Evolutionary conservation across 1,140 invertebrate species (phyloP).

Genomic region (Asbolus verrucosus): DNA sequence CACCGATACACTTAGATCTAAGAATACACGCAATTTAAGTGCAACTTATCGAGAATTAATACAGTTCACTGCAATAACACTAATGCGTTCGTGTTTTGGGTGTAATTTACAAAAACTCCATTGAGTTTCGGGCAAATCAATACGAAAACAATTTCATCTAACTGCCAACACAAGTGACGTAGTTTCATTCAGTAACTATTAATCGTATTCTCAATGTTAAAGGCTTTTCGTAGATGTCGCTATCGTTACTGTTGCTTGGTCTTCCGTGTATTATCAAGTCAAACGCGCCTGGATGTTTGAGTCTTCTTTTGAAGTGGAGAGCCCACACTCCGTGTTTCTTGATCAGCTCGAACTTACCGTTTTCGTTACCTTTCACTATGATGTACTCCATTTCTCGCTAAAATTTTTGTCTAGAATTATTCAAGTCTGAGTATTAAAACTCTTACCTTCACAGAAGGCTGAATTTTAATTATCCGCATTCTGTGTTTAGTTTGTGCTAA

Average conservation of each 20-base stretch:
- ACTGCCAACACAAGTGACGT: slow-evolving; percentile 7
- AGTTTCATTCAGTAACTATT: slow-evolving; percentile 65
- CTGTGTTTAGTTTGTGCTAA: slow-evolving; percentile 73
- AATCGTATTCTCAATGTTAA: slow-evolving; percentile 68
- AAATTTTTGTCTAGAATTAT: slow-evolving; percentile 31
- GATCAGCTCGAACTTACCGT: slow-evolving; percentile 75
- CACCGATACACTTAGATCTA: no score
- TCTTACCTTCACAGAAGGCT: slow-evolving; percentile 73
- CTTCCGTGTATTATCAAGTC: slow-evolving; percentile 71
- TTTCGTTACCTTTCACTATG: slow-evolving; percentile 75
- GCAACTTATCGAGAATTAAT: no score
- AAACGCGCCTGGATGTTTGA: slow-evolving; percentile 70
- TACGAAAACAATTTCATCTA: slow-evolving; percentile 15
- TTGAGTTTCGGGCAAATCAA: slow-evolving; percentile 1
- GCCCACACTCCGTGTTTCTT: slow-evolving; percentile 74
- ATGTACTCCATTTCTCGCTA: slow-evolving; percentile 73
- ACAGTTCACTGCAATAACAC: background rate
- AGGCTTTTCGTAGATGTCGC: slow-evolving; percentile 68
- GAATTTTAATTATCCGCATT: slow-evolving; percentile 73
- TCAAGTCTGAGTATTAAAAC: slow-evolving; percentile 18
- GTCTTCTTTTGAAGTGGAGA: slow-evolving; percentile 72
- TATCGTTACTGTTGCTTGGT: slow-evolving; percentile 60
- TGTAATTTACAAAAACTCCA: background rate
- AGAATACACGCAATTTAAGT: no score
- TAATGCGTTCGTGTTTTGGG: background rate